Conservation (phyloP, 1,140 invertebrate genomes). For the Choristoneura fumiferana region DNA sequence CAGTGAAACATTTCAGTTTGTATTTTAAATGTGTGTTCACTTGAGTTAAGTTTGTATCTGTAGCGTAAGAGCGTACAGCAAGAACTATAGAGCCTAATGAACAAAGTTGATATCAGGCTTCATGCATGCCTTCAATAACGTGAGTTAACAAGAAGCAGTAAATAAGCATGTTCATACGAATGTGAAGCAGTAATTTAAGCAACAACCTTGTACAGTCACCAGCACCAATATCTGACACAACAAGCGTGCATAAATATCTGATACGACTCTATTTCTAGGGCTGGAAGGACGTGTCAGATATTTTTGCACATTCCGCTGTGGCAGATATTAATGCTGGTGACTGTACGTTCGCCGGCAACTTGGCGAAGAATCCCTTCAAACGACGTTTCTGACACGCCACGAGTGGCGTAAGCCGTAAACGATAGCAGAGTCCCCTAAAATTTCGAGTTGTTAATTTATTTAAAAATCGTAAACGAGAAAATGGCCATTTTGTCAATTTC, state of each 20-base stretch:
- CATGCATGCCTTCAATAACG: conserved; percentile 14
- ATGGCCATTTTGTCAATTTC: too few relatives aligned
- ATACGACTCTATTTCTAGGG: too few relatives aligned
- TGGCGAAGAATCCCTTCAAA: conserved; percentile 23
- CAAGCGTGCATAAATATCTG: too few relatives aligned
- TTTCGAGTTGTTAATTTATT: background rate
- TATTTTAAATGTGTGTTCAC: too few relatives aligned
- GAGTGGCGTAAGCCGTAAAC: background rate
- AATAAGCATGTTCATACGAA: conserved; percentile 18
- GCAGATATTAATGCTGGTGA: too few relatives aligned
- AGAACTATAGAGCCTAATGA: conserved; percentile 14
- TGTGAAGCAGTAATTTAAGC: conserved; percentile 13
- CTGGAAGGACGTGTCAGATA: too few relatives aligned
- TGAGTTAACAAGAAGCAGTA: conserved; percentile 15
- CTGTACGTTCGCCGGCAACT: conserved; percentile 23
- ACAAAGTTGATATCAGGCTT: conserved; percentile 16
- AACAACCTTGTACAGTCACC: conserved; percentile 19
- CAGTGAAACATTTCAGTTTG: too few relatives aligned
- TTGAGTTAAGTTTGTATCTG: too few relatives aligned
- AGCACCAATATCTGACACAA: too few relatives aligned
- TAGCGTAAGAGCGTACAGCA: background rate
- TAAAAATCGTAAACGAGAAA: too few relatives aligned
- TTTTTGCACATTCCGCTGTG: too few relatives aligned
- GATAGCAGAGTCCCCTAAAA: background rate
- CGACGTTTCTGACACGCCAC: conserved; percentile 21